A percentile compares a stretch with the other conserved stretches of the same genome.
phyloP scores from a whole-genome alignment of 1,140 invertebrate species.

The Paraescarpia echinospica region DNA sequence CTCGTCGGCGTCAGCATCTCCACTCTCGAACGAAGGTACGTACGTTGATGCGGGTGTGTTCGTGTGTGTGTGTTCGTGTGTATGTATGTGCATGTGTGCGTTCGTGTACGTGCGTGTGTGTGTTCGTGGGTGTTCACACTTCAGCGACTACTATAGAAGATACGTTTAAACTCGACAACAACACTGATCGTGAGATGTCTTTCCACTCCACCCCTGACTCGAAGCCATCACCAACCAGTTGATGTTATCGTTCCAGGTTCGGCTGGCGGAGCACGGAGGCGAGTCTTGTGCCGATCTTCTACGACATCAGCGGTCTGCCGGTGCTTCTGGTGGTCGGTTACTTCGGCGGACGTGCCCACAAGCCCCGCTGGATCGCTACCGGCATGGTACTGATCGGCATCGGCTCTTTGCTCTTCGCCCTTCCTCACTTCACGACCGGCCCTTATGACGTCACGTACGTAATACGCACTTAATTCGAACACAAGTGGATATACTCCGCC shows the following conservation, averaged over 20 bases:
- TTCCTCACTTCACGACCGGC: slow-evolving; percentile 6
- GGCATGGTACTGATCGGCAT: not conserved
- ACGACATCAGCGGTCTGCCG: not conserved
- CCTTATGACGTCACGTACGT: not conserved
- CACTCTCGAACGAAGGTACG: not conserved
- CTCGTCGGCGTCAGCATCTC: slow-evolving; percentile 17
- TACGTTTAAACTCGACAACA: not conserved
- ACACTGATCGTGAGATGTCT: not conserved
- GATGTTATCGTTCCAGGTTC: not conserved
- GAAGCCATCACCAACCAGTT: too few relatives aligned
- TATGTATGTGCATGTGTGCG: too few relatives aligned
- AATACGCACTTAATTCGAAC: not conserved
- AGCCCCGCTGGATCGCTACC: not conserved
- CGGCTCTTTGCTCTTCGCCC: not conserved
- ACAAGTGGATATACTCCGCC: not conserved
- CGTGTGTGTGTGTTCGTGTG: too few relatives aligned
- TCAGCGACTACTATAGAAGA: too few relatives aligned
- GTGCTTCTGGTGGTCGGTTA: not conserved
- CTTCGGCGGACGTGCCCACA: not conserved
- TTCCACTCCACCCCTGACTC: too few relatives aligned
- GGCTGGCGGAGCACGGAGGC: not conserved
- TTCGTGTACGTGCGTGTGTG: too few relatives aligned
- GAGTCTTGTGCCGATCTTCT: not conserved
- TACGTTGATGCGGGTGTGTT: not conserved
- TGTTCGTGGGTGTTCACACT: too few relatives aligned